Evolutionary conservation across 2,888 invertebrate species (phyloP).

Genomic region (Dendrolimus pini): DNA sequence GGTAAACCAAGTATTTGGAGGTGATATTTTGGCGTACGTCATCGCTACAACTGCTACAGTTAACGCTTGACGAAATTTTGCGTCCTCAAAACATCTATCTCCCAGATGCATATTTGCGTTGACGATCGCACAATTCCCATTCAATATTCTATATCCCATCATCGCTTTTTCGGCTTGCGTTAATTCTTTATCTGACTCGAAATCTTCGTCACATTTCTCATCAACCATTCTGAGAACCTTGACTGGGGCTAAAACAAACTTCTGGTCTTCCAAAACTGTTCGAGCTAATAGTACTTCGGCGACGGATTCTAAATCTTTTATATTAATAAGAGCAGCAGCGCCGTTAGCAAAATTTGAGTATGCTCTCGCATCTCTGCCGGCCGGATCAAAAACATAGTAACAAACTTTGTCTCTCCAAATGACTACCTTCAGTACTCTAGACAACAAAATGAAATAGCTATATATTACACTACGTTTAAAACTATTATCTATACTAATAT

Average conservation of each 20-base stretch:
- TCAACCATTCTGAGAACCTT: slow-evolving; percentile 64
- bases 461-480: background rate
- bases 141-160: slow-evolving; percentile 74
- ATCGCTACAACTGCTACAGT: slow-evolving; percentile 77
- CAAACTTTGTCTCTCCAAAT: slow-evolving; percentile 78
- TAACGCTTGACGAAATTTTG: slow-evolving; percentile 77
- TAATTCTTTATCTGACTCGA: slow-evolving; percentile 65
- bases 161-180: slow-evolving; percentile 65
- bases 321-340: slow-evolving; percentile 73
- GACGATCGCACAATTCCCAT: slow-evolving; percentile 74
- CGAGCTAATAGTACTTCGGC: slow-evolving; percentile 68
- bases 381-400: slow-evolving; percentile 80
- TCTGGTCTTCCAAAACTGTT: slow-evolving; percentile 63
- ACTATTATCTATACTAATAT: too few relatives aligned
- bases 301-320: slow-evolving; percentile 67
- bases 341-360: slow-evolving; percentile 68
- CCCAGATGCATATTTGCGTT: slow-evolving; percentile 76
- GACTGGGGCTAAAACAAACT: slow-evolving; percentile 64
- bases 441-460: slow-evolving; percentile 8
- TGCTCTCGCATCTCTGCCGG: slow-evolving; percentile 70
- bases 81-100: slow-evolving; percentile 75
- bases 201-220: slow-evolving; percentile 57
- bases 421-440: slow-evolving; percentile 61
- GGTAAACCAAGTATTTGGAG: slow-evolving; percentile 77
- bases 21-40: slow-evolving; percentile 80